phyloP scores from a whole-genome alignment of 2,888 invertebrate genomes.

The Drosophila cognata region DNA sequence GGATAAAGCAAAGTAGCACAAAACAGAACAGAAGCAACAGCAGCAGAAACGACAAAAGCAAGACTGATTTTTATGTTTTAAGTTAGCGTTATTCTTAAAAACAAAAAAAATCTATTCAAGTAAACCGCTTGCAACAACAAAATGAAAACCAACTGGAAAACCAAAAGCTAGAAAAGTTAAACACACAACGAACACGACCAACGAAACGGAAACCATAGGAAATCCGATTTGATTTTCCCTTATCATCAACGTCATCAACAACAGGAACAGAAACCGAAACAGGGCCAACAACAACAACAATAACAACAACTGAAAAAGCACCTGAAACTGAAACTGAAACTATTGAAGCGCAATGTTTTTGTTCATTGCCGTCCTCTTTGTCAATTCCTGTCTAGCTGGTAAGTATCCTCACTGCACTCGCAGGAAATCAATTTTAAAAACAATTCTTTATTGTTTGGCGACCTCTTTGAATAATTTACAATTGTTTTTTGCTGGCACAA shows the following conservation, averaged over 20 bases:
- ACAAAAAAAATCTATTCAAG: constrained; percentile 12
- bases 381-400: constrained; percentile 85
- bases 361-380: constrained; percentile 83
- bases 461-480: not conserved
- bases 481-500: not conserved
- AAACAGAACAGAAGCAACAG: constrained; percentile 12
- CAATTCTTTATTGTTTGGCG: not conserved
- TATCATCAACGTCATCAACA: constrained; percentile 35
- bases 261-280: constrained; percentile 23
- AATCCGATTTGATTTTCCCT: constrained; percentile 50
- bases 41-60: constrained; percentile 59
- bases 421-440: not conserved
- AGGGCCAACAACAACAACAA: not conserved
- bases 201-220: constrained; percentile 61
- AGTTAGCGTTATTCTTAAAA: constrained; percentile 68
- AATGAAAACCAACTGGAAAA: constrained; percentile 12
- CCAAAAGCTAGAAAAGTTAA: not conserved
- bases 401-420: constrained; percentile 65
- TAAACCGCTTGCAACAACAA: constrained; percentile 16
- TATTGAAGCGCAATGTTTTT: constrained; percentile 82
- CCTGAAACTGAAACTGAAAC: constrained; percentile 41
- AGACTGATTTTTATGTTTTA: constrained; percentile 82
- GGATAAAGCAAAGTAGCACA: constrained; percentile 12
- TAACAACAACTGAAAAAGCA: not conserved
- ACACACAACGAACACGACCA: constrained; percentile 19